Conservation (phyloP, 2,797 vertebrate species). For the Eulemur albifrons region DNA sequence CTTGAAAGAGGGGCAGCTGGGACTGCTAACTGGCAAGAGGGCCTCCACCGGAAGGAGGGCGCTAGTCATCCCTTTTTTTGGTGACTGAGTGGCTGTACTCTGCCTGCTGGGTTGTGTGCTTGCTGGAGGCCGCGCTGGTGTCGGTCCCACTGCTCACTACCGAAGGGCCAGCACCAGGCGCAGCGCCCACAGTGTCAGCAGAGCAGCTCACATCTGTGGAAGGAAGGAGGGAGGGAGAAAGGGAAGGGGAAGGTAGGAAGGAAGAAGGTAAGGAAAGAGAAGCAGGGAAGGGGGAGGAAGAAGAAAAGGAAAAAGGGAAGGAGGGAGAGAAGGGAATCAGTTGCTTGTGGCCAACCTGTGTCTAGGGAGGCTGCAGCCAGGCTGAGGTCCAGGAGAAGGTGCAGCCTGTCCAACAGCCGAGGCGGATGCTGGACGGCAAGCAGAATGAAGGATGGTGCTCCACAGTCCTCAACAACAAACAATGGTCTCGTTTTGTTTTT, state of each 20-base stretch:
- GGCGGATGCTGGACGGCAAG: not conserved
- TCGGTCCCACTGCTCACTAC: not conserved
- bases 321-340: not conserved
- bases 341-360: not conserved
- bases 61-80: too few species aligned
- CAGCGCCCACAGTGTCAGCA: too few species aligned
- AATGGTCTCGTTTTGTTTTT: not conserved
- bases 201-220: not conserved
- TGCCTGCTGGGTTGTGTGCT: rapidly evolving
- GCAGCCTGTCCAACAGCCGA: not conserved
- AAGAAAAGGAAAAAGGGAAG: not conserved
- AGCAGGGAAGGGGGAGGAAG: not conserved
- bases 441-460: not conserved
- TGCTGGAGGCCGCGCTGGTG: not conserved
- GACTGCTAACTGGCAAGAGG: not conserved
- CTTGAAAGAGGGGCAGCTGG: not conserved
- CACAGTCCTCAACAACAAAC: not conserved
- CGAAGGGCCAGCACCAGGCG: not conserved
- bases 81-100: not conserved
- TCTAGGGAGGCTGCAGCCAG: not conserved
- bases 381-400: not conserved
- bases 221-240: not conserved
- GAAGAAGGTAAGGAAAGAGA: not conserved
- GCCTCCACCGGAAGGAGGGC: too few species aligned
- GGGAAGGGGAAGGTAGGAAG: too few species aligned